A percentile compares a stretch with the other conserved stretches of the same genome.
These are phyloP conservation scores for Eupithecia subumbrata DNA, from an alignment of 2,888 invertebrate species.

Conservation along the genomic window DNA sequence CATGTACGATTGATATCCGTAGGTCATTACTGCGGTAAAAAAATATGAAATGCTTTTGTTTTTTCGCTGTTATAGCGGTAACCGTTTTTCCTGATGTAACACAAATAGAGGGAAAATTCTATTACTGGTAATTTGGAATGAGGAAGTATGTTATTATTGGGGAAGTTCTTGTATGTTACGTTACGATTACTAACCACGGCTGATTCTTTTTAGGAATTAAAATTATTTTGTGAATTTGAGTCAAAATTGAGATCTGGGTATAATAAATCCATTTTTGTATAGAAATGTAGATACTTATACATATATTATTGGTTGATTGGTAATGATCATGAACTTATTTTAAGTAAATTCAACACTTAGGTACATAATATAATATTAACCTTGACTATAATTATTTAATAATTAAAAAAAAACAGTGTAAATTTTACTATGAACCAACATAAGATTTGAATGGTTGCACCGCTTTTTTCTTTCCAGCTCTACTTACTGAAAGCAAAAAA, in stretches of 20 bases:
- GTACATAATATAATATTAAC: too few relatives aligned
- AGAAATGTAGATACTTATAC: too few relatives aligned
- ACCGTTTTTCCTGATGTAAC: conserved; percentile 15
- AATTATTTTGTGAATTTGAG: background rate
- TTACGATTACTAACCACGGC: background rate
- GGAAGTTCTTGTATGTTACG: background rate
- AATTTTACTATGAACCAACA: too few relatives aligned
- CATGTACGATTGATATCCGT: conserved; percentile 54
- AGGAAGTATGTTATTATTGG: background rate
- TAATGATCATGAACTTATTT: too few relatives aligned
- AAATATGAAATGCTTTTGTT: conserved; percentile 52
- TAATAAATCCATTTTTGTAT: background rate
- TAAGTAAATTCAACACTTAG: too few relatives aligned
- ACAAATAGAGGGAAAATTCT: conserved; percentile 11
- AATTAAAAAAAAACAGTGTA: too few relatives aligned
- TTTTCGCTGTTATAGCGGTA: conserved; percentile 34
- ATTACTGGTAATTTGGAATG: background rate
- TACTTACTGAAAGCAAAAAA: too few relatives aligned
- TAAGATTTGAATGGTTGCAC: too few relatives aligned
- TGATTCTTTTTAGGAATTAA: background rate
- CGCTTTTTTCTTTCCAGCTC: too few relatives aligned
- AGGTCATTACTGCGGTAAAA: conserved; percentile 52
- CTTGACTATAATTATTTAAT: too few relatives aligned
- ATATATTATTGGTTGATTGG: too few relatives aligned
- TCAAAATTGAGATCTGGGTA: background rate